Evolutionary conservation across 2,888 invertebrate species (phyloP), one percentile per base, ranked within the genome.

Genomic region (Drosophila histrio): DNA sequence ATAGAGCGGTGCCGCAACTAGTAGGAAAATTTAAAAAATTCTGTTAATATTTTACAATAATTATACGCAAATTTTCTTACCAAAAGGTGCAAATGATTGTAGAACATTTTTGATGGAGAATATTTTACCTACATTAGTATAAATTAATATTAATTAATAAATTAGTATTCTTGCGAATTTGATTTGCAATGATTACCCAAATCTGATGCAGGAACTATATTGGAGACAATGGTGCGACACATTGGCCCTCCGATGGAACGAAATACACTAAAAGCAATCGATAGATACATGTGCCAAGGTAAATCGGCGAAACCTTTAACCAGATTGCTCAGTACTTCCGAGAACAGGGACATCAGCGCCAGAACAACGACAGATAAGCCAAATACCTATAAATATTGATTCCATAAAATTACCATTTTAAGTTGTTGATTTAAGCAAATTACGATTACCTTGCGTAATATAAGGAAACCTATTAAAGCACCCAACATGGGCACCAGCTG

Each of bases 61-160:
- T 9, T 0, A 5, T 1, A 1, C n/a, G 2, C 1, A 1, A 34
- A 4, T 5, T 2, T 2, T 21, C 68, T 34, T 65, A 81, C 81
- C 79, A 50, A 96, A 91, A 0, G 94, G 94, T 6, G 94, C 92
- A 26, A 94, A 74, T 1, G 95, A 94, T 91, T 95, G 95, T 15
- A 95, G 83, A 0, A 94, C 93, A 26, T 94, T 93, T 82, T 94
- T 93, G 30, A 96, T 91, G 0, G 96, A 94, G 86, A 95, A 96
- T n/a, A 95, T 93, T 91, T 95, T 95, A 4, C 95, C 95, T 91
- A 22, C 0, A 71, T 71, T 5, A 34, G 36, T 3, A 32, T 3
- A n/a, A 39, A 32, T 3, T 17, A 24, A 13, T 9, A 17, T 6
- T 21, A 21, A 1, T 7, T 7, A 32, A 1, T 7, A 6, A 32